Evolutionary conservation across 2,797 vertebrate species (phyloP).

Genomic region (Eutrigla gurnardus): DNA sequence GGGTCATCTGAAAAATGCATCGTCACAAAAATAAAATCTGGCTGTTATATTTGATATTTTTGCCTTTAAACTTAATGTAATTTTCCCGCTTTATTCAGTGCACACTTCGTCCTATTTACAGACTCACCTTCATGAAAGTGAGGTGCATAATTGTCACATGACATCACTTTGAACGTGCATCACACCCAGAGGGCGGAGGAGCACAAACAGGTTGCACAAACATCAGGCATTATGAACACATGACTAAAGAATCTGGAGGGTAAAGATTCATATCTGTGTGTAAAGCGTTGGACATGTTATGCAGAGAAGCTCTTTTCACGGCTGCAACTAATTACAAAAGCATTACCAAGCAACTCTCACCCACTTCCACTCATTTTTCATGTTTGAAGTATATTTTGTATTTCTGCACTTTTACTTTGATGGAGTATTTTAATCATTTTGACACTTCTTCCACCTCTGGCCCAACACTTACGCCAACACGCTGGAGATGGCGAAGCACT

Average conservation of each 20-base stretch:
- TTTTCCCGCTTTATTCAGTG: background rate
- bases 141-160: background rate
- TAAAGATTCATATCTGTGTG: background rate
- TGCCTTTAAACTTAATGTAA: background rate
- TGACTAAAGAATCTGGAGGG: background rate
- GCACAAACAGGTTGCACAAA: background rate
- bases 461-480: slow-evolving; percentile 91
- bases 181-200: background rate
- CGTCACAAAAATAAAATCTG: too few species aligned
- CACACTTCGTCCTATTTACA: too few species aligned
- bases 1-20: too few species aligned
- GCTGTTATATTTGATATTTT: background rate
- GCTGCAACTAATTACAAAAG: background rate
- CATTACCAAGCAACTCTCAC: too few species aligned
- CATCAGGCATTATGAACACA: background rate
- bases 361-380: too few species aligned
- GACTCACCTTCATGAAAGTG: too few species aligned
- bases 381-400: background rate
- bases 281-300: background rate
- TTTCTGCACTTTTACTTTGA: too few species aligned
- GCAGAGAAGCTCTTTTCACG: background rate
- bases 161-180: background rate
- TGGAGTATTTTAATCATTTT: too few species aligned
- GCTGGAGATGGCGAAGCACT: slow-evolving; percentile 93
- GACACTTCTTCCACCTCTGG: background rate